A percentile compares a stretch with the other conserved stretches of the same genome.
Conservation (phyloP, 2,113 vertebrate species). For the Neotragus moschatus region DNA sequence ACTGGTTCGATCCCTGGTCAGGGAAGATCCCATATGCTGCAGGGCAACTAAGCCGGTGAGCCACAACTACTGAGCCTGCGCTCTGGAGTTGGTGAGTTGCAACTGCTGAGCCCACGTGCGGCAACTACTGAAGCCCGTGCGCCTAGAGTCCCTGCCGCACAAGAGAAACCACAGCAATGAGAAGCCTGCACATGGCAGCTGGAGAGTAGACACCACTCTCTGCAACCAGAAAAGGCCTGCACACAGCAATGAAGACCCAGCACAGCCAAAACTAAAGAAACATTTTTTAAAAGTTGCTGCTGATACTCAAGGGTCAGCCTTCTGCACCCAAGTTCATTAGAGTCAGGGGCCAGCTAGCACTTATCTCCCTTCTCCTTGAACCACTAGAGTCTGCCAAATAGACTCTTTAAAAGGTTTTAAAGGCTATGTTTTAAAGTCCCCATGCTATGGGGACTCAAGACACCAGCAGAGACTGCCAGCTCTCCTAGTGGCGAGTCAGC, state of each 20-base stretch:
- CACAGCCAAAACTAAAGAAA: neutral
- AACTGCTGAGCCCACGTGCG: rapidly evolving
- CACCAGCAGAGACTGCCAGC: neutral
- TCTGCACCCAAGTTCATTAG: neutral
- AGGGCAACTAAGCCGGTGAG: neutral
- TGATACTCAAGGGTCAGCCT: neutral
- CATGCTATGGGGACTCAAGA: neutral
- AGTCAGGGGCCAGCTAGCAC: neutral
- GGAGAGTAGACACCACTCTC: neutral
- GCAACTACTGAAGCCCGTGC: neutral
- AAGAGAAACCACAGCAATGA: neutral
- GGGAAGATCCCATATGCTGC: neutral
- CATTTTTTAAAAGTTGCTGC: neutral
- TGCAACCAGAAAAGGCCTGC: neutral
- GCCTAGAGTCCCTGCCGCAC: neutral
- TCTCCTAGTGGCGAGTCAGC: neutral
- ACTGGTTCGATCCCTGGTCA: neutral
- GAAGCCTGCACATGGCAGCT: neutral
- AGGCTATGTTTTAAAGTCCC: neutral
- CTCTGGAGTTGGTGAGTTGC: neutral
- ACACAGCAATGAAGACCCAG: neutral
- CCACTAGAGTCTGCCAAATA: neutral
- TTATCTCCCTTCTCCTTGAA: neutral
- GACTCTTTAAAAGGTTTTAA: neutral
- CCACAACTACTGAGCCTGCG: neutral